Base-by-base conservation (phyloP, 1,140 invertebrate species). In the Carposina sasakii region DNA sequence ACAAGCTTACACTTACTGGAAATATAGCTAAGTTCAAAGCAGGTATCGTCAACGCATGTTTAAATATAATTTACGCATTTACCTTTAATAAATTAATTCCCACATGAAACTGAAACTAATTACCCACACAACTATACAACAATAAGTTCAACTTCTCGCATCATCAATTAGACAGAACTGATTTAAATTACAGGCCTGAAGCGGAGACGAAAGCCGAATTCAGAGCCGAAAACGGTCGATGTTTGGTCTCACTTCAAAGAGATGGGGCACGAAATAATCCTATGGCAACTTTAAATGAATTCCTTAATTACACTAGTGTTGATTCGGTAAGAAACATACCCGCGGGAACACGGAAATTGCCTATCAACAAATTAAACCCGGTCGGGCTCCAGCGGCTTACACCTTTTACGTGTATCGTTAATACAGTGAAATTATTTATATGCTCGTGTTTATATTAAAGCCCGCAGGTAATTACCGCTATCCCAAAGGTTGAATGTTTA, bases 221-320 rank as follows among this genome's bases (percentile, higher is more conserved):
- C 39, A 54, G 42, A 51, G 46, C 52, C 42, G 63, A 62, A 60
- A 61, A 50, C 57, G 45, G 23, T 41, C 37, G 28, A 47, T 16
- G 31, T 47, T 45, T 33, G 33, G 19, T 26, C 40, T 55, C 44
- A 75, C 65, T 69, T 76, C 73, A 76, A 76, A 81, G 68, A 46
- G 53, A 47, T 30, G 49, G 57, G 45, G 46, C 52, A 50, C 67
- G 49, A 71, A 74, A 73, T 75, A 69, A 63, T 69, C 53, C 61
- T 33, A 57, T 58, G 54, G 58, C 63, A 72, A 66, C 66, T 67
- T 73, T 77, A 77, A 75, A 81, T 67, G 69, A 77, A 72, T 76
- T 62, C 63, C 54, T 70, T 79, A 81, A 76, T 81, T 81, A 73
- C 53, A 66, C 47, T 75, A 77, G 69, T 76, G 71, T 76, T 78